A percentile compares a stretch with the other conserved stretches of the same genome.
Evolutionary conservation across 2,797 vertebrate genomes (phyloP).

Genomic region (Amniataba percoides): DNA sequence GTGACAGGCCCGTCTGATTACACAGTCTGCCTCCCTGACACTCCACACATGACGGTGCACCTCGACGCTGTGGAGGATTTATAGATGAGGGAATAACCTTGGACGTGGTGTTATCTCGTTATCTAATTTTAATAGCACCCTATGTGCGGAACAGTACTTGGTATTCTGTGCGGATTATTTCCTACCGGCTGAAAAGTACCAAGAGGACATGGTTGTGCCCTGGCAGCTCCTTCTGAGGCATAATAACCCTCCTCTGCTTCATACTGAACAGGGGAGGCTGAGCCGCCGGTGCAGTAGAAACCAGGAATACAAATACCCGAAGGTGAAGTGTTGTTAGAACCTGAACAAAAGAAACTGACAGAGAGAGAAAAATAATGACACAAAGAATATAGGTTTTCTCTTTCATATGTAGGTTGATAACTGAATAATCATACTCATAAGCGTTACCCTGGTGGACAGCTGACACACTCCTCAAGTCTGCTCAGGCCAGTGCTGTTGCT

Average conservation of each 20-base stretch:
- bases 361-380: conserved; percentile 25
- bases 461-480: conserved; percentile 82
- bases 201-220: conserved; percentile 84
- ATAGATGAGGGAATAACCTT: conserved; percentile 34
- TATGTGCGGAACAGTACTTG: conserved; percentile 10
- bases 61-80: conserved; percentile 79
- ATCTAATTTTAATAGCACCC: conserved; percentile 23
- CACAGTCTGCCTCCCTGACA: conserved; percentile 90
- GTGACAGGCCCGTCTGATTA: conserved; percentile 85
- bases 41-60: conserved; percentile 82
- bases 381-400: not conserved
- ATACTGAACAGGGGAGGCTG: conserved; percentile 85
- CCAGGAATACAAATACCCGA: conserved; percentile 88
- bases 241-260: conserved; percentile 87
- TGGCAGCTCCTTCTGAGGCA: conserved; percentile 83
- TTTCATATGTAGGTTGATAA: conserved; percentile 5
- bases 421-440: not conserved
- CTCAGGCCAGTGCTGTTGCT: conserved; percentile 87
- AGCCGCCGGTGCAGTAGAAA: conserved; percentile 89
- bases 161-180: conserved; percentile 27
- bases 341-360: conserved; percentile 86
- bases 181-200: conserved; percentile 91
- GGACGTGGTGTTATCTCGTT: conserved; percentile 15
- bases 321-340: conserved; percentile 84
- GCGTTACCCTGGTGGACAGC: conserved; percentile 89